These are phyloP conservation scores for Listrodromus nycthemerus DNA, from an alignment of 2,888 invertebrate genomes.

Conservation along the genomic window DNA sequence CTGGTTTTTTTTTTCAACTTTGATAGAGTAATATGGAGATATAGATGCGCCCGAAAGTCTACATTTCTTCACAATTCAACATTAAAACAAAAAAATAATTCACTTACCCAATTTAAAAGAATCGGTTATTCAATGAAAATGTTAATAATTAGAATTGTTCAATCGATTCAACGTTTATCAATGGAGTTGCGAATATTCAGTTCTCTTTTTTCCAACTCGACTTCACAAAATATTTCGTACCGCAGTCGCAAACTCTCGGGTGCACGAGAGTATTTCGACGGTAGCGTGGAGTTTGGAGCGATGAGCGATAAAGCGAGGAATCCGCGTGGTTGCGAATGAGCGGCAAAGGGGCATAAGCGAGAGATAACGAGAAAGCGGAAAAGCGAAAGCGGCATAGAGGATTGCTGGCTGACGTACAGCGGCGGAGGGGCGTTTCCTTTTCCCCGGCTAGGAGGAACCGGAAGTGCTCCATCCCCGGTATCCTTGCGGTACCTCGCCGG, in stretches of 20 bases:
- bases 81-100: no score
- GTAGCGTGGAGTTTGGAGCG: slow-evolving; percentile 12
- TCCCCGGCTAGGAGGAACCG: slow-evolving; percentile 14
- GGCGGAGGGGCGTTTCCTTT: slow-evolving; percentile 31
- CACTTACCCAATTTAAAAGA: background rate
- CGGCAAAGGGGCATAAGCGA: slow-evolving; percentile 42
- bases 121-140: background rate
- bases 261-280: background rate
- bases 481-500: slow-evolving; percentile 24
- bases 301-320: slow-evolving; percentile 25
- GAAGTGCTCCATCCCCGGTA: slow-evolving; percentile 32
- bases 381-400: slow-evolving; percentile 9
- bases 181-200: background rate
- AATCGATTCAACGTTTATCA: background rate
- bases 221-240: background rate
- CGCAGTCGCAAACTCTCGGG: background rate
- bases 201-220: background rate
- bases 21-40: no score
- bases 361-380: slow-evolving; percentile 4
- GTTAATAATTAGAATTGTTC: background rate
- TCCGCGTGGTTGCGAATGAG: slow-evolving; percentile 15
- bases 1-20: no score
- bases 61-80: no score
- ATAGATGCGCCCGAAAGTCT: no score
- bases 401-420: background rate